Base-by-base conservation (phyloP, 2,797 vertebrate species). In the Hippopotamyrus pictus region DNA sequence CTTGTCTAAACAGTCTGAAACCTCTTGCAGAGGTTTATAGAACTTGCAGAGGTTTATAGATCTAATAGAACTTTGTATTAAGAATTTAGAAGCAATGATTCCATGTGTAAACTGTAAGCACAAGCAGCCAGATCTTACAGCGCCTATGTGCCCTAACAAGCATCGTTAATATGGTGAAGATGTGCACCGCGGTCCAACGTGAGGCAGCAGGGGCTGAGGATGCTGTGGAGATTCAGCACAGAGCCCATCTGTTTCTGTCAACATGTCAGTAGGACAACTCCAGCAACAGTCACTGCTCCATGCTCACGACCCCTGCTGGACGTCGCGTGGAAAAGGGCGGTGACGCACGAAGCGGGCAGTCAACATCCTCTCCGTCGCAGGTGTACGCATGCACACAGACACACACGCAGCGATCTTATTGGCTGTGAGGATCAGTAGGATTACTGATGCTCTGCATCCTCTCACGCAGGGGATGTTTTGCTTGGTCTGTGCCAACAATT, bases 181-280 rank as follows among this genome's bases (percentile, higher is more conserved):
- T 48, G n/a, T 62, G 37, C 86, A 41, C 19, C 57, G 0, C 54
- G n/a, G 57, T 69, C 86, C 14, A 46, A 62, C 22, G 54, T 88
- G 33, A 62, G 86, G 57, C 86, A 88, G 57, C 86, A 88, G 86
- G 54, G 37, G 37, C 19, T 48, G 22, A 7, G 41, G n/a, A 48
- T 9, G 37, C 86, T 19, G 54, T 9, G 41, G 86, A 65, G 54
- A 59, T 22, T 65, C 86, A 88, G 86, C 57, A 62, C 41, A 22
- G 17, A 37, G 57, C 17, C 86, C 86, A 88, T 88, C 86, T 88
- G 86, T 88, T 59, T 25, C 86, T 46, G 48, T 44, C 86, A 88
- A 65, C 86, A 22, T 88, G 37, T 88, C 86, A 44, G 86, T 41
- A 46, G 86, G 33, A 8, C 5, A 5, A 57, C 54, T 65, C 19